Base-by-base conservation (phyloP, 2,888 invertebrate genomes). In the Rotaria macrura region DNA sequence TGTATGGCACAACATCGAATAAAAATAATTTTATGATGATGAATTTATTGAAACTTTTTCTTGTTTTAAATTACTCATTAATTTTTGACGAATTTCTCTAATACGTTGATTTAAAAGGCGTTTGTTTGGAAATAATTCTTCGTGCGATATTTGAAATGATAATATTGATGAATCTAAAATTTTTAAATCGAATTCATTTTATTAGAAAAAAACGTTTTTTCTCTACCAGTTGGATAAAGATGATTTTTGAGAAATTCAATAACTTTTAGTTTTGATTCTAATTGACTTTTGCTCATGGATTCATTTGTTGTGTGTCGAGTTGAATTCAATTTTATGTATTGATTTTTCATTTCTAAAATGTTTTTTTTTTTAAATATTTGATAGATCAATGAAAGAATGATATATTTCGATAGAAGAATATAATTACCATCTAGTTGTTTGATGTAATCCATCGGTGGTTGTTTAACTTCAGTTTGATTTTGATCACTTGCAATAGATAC, bases 91-190 rank as follows among this genome's bases (percentile, higher is more conserved):
- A 87, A 99, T 98, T 92, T 99, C 98, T 84, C 98, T 94, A 87
- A 99, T 98, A 92, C 99, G 99, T 89, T 98, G 92, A 91, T 97
- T 97, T 88, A 99, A 93, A 89, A 95, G 95, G 89, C 93, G 93
- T 91, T 96, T 97, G 87, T 93, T 95, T 12, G 97, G 97, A 92
- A 99, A 99, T 88, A 97, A 94, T 88, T 96, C 95, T 88, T 93
- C 93, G 91, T 98, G 95, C 87, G 94, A 94, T 83, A 94, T 93
- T 94, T 96, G 93, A 84, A 92, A 92, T 55, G 43, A 9, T 43
- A 38, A 9, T 40, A 43, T 79, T 43, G 38, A 40, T 40, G 74
- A 7, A 43, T 79, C 74, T 79, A 43, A 79, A 79, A 7, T 47
- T 79, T 43, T 79, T n/a, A 79, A 79, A 7, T 47, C 14, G 47